phyloP scores from a whole-genome alignment of 2,888 invertebrate species.

The Tenthredo distinguenda region DNA sequence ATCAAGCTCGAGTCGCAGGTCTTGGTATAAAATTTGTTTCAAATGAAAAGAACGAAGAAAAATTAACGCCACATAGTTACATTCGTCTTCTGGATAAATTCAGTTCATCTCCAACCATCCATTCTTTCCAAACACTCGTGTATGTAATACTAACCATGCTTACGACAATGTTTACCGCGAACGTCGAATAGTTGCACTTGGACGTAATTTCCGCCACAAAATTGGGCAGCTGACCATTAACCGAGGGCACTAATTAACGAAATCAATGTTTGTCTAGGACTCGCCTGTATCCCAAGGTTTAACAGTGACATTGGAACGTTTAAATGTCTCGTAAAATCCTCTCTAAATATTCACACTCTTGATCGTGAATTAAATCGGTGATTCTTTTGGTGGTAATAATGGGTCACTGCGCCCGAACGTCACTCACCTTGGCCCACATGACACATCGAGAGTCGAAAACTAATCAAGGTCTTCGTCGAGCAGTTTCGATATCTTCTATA shows the following conservation, averaged over 20 bases:
- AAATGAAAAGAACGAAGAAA: not conserved
- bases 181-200: not conserved
- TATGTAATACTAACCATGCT: not conserved
- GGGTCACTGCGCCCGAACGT: conserved; percentile 42
- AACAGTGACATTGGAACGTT: conserved; percentile 31
- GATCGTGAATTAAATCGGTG: conserved; percentile 31
- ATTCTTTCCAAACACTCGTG: not conserved
- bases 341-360: conserved; percentile 31
- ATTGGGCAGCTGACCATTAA: not conserved
- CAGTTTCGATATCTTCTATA: conserved; percentile 6
- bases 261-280: conserved; percentile 34
- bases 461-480: conserved; percentile 29
- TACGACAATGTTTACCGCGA: not conserved
- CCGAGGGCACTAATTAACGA: conserved; percentile 4
- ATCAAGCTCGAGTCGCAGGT: not conserved
- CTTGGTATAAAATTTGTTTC: not conserved
- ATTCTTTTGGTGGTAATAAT: conserved; percentile 37
- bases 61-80: not conserved
- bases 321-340: conserved; percentile 33
- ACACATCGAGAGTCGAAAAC: conserved; percentile 33
- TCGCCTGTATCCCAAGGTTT: conserved; percentile 12
- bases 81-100: not conserved
- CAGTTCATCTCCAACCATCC: not conserved
- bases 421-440: conserved; percentile 49
- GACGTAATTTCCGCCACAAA: conserved; percentile 2